phyloP scores from a whole-genome alignment of 2,113 vertebrate genomes.

The Eira barbara region DNA sequence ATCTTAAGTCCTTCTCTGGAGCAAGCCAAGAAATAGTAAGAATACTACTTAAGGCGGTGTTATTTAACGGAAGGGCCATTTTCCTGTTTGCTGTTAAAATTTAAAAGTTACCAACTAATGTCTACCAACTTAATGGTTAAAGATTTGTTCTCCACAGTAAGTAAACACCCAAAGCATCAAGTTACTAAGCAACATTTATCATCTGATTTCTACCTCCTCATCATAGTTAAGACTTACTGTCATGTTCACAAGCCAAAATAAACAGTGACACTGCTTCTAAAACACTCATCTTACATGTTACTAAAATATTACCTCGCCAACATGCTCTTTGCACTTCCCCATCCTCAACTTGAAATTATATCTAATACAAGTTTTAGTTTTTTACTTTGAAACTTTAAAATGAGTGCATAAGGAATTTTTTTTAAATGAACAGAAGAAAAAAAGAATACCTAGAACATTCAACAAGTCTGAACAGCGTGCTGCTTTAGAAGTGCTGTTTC shows the following conservation, averaged over 20 bases:
- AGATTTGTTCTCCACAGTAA: constrained; percentile 45
- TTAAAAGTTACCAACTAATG: constrained; percentile 23
- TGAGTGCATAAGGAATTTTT: not conserved
- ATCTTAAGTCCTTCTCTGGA: not conserved
- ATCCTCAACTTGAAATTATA: not conserved
- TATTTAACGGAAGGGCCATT: not conserved
- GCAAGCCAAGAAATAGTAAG: not conserved
- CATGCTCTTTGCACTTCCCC: not conserved
- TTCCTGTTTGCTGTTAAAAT: constrained; percentile 52
- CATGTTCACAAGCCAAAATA: constrained; percentile 84
- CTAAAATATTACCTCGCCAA: constrained; percentile 63
- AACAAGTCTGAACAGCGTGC: not conserved
- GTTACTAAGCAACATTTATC: constrained; percentile 73
- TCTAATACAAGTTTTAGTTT: not conserved
- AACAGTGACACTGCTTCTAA: constrained; percentile 82
- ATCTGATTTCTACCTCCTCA: constrained; percentile 77
- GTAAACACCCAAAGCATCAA: constrained; percentile 33
- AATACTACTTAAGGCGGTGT: not conserved
- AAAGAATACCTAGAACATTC: not conserved
- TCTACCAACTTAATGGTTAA: constrained; percentile 46
- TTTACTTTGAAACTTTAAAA: constrained; percentile 35
- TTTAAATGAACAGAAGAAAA: not conserved
- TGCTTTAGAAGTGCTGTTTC: not conserved
- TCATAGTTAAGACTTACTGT: constrained; percentile 82
- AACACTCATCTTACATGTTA: constrained; percentile 85